Evolutionary conservation across 1,140 invertebrate species (phyloP).

Genomic region (Ericerus pela): DNA sequence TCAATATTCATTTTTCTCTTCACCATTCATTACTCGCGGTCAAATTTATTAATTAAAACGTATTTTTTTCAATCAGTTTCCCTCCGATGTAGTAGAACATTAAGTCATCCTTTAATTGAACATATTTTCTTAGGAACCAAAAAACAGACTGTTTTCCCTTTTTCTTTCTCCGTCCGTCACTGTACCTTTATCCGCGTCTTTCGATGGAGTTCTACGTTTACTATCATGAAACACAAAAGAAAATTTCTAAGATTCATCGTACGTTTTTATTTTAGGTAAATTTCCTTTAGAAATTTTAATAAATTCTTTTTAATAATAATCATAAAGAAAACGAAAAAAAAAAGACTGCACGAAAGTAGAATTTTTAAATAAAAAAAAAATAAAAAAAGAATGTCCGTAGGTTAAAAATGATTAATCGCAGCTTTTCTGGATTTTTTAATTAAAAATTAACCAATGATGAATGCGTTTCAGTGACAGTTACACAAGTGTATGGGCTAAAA

Average conservation of each 20-base stretch:
- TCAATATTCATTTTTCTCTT: no score
- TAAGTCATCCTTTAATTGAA: no score
- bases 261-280: slow-evolving; percentile 9
- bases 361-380: slow-evolving; percentile 4
- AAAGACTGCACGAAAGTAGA: neutral
- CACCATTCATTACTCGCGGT: no score
- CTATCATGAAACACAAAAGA: slow-evolving; percentile 3
- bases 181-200: no score
- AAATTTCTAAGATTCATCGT: slow-evolving; percentile 4
- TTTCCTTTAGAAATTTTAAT: slow-evolving; percentile 12
- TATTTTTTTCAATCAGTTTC: no score
- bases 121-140: no score
- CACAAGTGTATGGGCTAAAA: slow-evolving; percentile 10
- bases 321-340: no score
- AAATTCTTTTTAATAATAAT: slow-evolving; percentile 13
- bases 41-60: no score
- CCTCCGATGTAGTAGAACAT: no score
- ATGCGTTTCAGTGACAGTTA: slow-evolving; percentile 8
- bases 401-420: slow-evolving; percentile 11
- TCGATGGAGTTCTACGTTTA: no score
- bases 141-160: no score
- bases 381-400: slow-evolving; percentile 11
- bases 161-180: no score
- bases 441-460: slow-evolving; percentile 12
- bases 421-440: slow-evolving; percentile 8